Percentiles rank a stretch among this genome's conserved stretches.
phyloP scores from a whole-genome alignment of 2,888 invertebrate genomes.

The Empis livida region DNA sequence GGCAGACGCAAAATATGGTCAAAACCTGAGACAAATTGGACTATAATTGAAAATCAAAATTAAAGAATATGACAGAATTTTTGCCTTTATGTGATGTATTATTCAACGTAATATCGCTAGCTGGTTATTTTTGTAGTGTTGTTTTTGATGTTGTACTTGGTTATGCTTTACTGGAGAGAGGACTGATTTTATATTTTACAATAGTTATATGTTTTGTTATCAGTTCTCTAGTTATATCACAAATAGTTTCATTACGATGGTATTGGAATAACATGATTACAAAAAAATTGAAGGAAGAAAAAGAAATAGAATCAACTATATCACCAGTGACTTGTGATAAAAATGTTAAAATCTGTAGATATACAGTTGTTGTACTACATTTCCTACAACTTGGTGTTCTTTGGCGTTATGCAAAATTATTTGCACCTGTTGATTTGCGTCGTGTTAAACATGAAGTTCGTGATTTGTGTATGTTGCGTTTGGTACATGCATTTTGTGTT shows the following conservation, averaged over 20 bases:
- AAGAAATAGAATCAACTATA: constrained; percentile 2
- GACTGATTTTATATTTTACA: constrained; percentile 49
- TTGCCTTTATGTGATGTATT: constrained; percentile 82
- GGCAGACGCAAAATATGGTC: too few relatives aligned
- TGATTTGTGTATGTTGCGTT: constrained; percentile 59
- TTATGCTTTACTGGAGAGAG: constrained; percentile 63
- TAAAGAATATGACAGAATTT: constrained; percentile 56
- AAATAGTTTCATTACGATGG: constrained; percentile 64
- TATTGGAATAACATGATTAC: constrained; percentile 39
- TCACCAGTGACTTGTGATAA: constrained; percentile 4
- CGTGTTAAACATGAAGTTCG: constrained; percentile 73
- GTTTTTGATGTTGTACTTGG: constrained; percentile 79
- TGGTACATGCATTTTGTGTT: constrained; percentile 79
- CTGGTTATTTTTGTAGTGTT: constrained; percentile 82
- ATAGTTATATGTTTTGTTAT: constrained; percentile 58
- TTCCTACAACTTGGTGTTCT: constrained; percentile 56
- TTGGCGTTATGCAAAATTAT: constrained; percentile 72
- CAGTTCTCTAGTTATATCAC: constrained; percentile 60
- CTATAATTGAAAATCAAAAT: too few relatives aligned
- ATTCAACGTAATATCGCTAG: constrained; percentile 81
- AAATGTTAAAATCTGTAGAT: constrained; percentile 6
- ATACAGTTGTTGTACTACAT: constrained; percentile 47
- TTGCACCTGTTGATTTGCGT: constrained; percentile 69
- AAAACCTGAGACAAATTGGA: too few relatives aligned
- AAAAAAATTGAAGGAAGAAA: constrained; percentile 11